Base-by-base conservation (phyloP, 2,888 invertebrate species). In the Drosophila sordidula region DNA sequence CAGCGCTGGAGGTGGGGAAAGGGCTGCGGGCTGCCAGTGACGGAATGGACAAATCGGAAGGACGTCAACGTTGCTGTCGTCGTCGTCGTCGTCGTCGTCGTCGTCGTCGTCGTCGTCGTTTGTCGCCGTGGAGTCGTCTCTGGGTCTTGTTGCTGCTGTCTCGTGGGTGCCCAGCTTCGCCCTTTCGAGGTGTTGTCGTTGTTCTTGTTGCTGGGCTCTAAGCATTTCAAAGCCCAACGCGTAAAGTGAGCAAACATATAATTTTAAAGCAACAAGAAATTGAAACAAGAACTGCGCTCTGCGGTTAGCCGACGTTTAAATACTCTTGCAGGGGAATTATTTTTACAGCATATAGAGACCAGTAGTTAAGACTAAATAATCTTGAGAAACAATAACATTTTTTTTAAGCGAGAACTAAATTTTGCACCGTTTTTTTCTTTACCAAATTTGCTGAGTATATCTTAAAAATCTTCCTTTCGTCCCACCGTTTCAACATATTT, bases 31-130 rank as follows among this genome's bases (percentile, higher is more conserved):
- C 22, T 42, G 32, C n/a, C 26, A 34, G 42, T 46, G 56, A 50
- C 18, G 57, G 62, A 26, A 64, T 57, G 70, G 70, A 69, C 74
- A 56, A 54, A 75, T 61, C 70, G 75, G 75, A 74, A 75, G 70
- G 66, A 70, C 70, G 38, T 61, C 47, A 41, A 54, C 55, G 57
- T 54, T 14, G 50, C 18, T 47, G 55, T 16, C 11, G 44, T 51
- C 39, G 34, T 41, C 8, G n/a, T 29, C 9, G 25, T 38, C 38
- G 52, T 54, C 38, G 59, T 22, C 3, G 52, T 49, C 45, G 63
- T 58, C 55, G 52, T 36, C 22, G 22, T 22, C 22, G 22, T 22
- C 22, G 22, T 39, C 25, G 58, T 47, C 16, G 57, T 29, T 32
- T 36, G 47, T 49, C 52, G 22, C 4, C 4, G 22, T 22, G 3